Conservation (phyloP, 2,888 invertebrate genomes). For the Diabrotica balteata region DNA sequence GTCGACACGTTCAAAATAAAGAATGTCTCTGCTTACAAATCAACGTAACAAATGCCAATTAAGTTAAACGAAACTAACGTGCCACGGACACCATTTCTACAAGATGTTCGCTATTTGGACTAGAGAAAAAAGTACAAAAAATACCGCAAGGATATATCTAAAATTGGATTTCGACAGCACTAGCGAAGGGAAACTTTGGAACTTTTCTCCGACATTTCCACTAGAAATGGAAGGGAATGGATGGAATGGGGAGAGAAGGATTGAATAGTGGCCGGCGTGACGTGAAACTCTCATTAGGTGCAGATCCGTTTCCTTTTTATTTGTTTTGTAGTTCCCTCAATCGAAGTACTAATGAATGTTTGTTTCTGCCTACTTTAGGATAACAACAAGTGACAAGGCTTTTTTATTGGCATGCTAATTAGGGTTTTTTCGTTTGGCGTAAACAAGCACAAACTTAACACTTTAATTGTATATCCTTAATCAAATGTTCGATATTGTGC, state of each 20-base stretch:
- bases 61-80: conserved; percentile 11
- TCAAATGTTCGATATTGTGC: no score
- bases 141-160: conserved; percentile 6
- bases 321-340: conserved; percentile 12
- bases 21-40: not conserved
- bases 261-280: conserved; percentile 26
- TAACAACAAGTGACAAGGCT: conserved; percentile 11
- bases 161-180: conserved; percentile 18
- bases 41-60: conserved; percentile 11
- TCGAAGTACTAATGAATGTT: conserved; percentile 22
- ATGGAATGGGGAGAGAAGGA: conserved; percentile 17
- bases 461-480: no score
- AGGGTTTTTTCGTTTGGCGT: no score
- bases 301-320: conserved; percentile 24
- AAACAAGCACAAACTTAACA: no score
- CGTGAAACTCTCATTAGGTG: conserved; percentile 27
- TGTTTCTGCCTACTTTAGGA: conserved; percentile 9
- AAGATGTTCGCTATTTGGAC: conserved; percentile 14
- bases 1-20: not conserved
- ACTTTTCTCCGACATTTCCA: conserved; percentile 26
- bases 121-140: not conserved
- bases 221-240: conserved; percentile 13
- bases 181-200: conserved; percentile 21
- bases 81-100: conserved; percentile 19
- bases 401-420: no score